Evolutionary conservation across 2,888 invertebrate genomes (phyloP), one percentile per base, ranked within the genome.

Genomic region (Noctua fimbriata): DNA sequence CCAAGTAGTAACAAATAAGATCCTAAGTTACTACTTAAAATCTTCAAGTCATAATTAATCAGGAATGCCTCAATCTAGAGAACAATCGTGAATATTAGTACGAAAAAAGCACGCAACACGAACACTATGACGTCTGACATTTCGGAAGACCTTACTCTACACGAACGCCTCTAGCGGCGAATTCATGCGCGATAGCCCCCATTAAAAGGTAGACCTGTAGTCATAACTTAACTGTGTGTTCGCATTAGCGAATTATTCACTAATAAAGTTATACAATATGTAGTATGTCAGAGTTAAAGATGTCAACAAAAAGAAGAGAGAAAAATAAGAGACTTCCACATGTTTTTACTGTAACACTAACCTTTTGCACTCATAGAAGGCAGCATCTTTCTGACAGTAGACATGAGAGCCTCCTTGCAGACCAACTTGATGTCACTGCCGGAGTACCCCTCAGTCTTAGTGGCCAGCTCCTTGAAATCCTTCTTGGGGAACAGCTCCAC

Each of bases 331-430:
- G 6, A 2, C 60, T 60, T 60, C 16, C 28, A 16, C 7, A 16
- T 60, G 28, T 5, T 18, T 60, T 32, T 60, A 60, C 28, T 18
- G 28, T 63, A 63, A 32, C 14, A 89, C 90, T 79, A 83, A 95
- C 96, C 93, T 92, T 90, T 95, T 2, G 89, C 92, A n/a, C 74
- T 85, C 92, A 96, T 94, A 82, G 89, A 91, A 0, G 96, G 96
- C 85, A 96, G 87, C 89, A 97, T 97, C 90, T 98, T 98, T 91
- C 99, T 97, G 44, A 99, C 97, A 47, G 98, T 97, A 49, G 97
- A 96, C 98, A 99, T 99, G 78, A 98, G 97, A 1, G 98, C 98
- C 96, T 99, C 99, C 94, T 99, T 99, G 93, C 99, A 99, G 52
- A 98, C 97, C 85, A 98, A 95, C 90, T 98, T 98, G 72, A 99